Percentiles rank a stretch among this genome's conserved stretches.
Conservation (phyloP, 1,140 invertebrate genomes). For the Drosophila rhopaloa region DNA sequence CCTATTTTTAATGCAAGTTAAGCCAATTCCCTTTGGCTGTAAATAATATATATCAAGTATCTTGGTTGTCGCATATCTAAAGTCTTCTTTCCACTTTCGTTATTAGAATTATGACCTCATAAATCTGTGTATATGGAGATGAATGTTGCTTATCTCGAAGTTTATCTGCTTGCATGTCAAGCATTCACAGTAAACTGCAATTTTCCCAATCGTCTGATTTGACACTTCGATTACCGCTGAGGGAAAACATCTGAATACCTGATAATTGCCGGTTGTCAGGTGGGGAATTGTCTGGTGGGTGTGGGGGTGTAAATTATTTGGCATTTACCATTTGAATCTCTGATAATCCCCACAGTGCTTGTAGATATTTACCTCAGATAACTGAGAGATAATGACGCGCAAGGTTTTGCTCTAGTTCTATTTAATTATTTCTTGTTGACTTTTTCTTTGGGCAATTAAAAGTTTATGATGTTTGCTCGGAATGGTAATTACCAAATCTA, state of each 20-base stretch:
- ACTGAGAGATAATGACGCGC: constrained; percentile 28
- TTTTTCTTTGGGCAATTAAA: constrained; percentile 44
- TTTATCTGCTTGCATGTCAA: constrained; percentile 37
- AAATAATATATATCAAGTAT: neutral
- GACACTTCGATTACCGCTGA: constrained; percentile 24
- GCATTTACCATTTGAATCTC: constrained; percentile 39
- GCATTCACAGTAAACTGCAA: constrained; percentile 53
- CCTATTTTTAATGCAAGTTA: too few relatives aligned
- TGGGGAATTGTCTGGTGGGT: constrained; percentile 17
- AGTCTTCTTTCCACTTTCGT: neutral
- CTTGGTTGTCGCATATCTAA: neutral
- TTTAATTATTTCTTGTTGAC: constrained; percentile 43
- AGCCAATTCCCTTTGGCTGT: too few relatives aligned
- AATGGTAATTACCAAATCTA: constrained; percentile 30
- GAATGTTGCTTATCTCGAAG: constrained; percentile 3
- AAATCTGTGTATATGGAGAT: constrained; percentile 26
- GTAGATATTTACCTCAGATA: constrained; percentile 33
- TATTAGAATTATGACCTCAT: constrained; percentile 45
- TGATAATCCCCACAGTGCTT: constrained; percentile 42
- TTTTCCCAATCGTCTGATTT: constrained; percentile 11
- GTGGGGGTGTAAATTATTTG: constrained; percentile 48
- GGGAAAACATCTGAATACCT: constrained; percentile 24
- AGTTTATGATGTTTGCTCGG: constrained; percentile 36
- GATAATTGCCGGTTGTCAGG: constrained; percentile 39
- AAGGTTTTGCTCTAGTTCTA: constrained; percentile 43